Evolutionary conservation across 1,140 invertebrate genomes (phyloP), one percentile per base, ranked within the genome.

Genomic region (Heliconius congener): DNA sequence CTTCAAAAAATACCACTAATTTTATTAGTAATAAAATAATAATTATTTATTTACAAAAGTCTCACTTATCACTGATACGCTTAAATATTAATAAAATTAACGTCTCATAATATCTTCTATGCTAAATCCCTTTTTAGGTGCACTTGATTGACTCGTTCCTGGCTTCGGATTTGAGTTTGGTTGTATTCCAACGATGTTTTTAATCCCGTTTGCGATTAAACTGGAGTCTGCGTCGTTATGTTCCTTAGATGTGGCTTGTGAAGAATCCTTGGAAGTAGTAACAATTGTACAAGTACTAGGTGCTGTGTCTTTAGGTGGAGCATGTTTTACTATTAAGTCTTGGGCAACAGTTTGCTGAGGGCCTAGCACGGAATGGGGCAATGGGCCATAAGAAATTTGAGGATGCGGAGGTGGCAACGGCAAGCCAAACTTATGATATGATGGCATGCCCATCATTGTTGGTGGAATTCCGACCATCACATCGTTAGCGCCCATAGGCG

Each of bases 61-160:
- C 60, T 66, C 18, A 66, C 60, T 66, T 66, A 66, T 30, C 11
- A 57, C 55, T 57, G 55, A 57, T 57, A 57, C 55, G n/a, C n/a
- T 57, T 57, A 57, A 57, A 57, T 76, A 82, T 78, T 80, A 86
- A 66, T 81, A 77, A 79, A 80, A 82, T 94, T 93, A 97, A 89
- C 96, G 96, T 86, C 96, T 94, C 96, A 97, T 97, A 76, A 97
- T 97, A 83, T 97, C 96, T 88, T 96, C 96, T 92, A 97, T 97
- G 88, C 96, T 96, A 88, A 97, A 97, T 42, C 96, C 96, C 88
- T 96, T 94, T 94, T 96, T 93, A 88, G 95, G 83, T 82, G 94
- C 86, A 83, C 91, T 85, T 82, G 95, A 88, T 80, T 88, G 74
- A 94, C 95, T 80, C 88, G 95, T 80, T 90, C 95, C 81, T 85